Evolutionary conservation across 30 jellyfish, hydroid and myxozoan species (phyloP), one percentile per base, ranked within the genome.

Genomic region (Sanderia malayensis): DNA sequence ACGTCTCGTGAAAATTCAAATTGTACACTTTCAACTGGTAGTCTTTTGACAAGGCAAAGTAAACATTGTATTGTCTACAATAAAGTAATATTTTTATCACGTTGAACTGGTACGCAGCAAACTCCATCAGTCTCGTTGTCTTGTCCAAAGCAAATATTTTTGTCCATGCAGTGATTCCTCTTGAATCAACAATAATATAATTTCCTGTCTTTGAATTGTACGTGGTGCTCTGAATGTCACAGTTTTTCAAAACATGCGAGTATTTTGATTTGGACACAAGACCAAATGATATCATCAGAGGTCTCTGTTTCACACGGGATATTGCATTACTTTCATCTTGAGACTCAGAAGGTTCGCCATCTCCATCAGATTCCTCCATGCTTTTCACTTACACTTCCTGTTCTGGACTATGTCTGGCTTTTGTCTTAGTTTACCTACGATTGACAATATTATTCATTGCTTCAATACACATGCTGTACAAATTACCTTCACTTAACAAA

Each of bases 1-100:
- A 79, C n/a, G 86, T 70, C 69, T 86, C 96, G 57, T 70, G 87
- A 28, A 86, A 86, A 71, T 79, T 86, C 57, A 86, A 33, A 57
- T 86, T 86, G 57, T 67, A 86, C 24, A 79, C 84, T 34, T 80
- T 79, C 74, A 86, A 37, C 37, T 49, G 60, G 70, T 47, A 86
- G 58, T 72, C 94, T 57, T 75, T 86, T 2, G 96, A 67, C 67
- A 86, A 46, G 6, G 96, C 96, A 86, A 86, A 86, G 32, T 86
- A 86, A 30, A 79, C 19, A 59, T 86, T 86, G 23, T 33, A 69
- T 27, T 67, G 62, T 19, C 88, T 47, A 72, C 94, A 86, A 76
- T 86, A 74, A 1, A 79, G 58, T 27, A 86, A 29, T 15, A 70
- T 74, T 31, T 81, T 71, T 25, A 86, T 63, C 30, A 73, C 90